These are phyloP conservation scores for Gallinago stenura DNA, from an alignment of 2,797 vertebrate genomes.

Conservation along the genomic window DNA sequence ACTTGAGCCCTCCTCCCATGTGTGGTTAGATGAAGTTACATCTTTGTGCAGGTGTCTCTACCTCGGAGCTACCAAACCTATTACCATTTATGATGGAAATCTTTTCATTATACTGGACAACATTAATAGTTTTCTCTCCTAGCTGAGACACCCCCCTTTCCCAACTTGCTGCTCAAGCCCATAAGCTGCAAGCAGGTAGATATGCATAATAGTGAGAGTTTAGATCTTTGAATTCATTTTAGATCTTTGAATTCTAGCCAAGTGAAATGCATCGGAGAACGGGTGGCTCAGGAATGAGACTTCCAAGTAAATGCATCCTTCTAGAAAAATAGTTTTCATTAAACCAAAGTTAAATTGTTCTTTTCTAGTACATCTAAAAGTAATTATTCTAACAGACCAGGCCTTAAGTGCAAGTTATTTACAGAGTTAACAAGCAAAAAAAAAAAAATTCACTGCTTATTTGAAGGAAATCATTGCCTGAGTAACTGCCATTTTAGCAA, in stretches of 20 bases:
- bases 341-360: neutral
- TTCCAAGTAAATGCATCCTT: conserved; percentile 28
- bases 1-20: neutral
- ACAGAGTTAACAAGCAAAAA: conserved; percentile 18
- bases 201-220: neutral
- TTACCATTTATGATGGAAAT: neutral
- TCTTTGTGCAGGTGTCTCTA: neutral
- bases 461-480: conserved; percentile 15
- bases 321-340: neutral
- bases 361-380: conserved; percentile 3
- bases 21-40: neutral
- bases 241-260: neutral
- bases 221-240: neutral
- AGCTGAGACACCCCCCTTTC: neutral
- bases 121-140: neutral
- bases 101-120: neutral
- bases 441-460: neutral
- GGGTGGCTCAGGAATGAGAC: conserved; percentile 22
- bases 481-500: neutral
- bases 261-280: conserved; percentile 43
- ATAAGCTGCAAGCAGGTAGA: neutral
- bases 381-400: neutral
- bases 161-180: neutral
- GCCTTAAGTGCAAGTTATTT: conserved; percentile 22
- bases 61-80: neutral